Conservation (phyloP, 2,113 vertebrate genomes). For the Ariopsis seemanni region DNA sequence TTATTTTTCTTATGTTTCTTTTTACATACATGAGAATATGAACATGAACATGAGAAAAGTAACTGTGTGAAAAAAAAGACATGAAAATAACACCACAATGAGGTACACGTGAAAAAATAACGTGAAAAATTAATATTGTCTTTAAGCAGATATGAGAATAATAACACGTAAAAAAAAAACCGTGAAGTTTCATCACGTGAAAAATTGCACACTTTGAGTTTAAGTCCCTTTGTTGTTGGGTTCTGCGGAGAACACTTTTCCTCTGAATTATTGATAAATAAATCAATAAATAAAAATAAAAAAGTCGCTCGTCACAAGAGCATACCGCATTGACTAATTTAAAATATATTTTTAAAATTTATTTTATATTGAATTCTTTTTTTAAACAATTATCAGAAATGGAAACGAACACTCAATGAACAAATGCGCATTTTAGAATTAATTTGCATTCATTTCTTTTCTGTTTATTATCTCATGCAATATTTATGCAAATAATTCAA, state of each 20-base stretch:
- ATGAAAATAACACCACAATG: not conserved
- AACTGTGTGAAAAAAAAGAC: no score
- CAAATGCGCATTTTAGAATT: not conserved
- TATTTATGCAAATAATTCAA: no score
- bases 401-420: not conserved
- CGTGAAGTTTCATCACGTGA: not conserved
- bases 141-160: not conserved
- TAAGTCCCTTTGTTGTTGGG: not conserved
- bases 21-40: no score
- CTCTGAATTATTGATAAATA: not conserved
- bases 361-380: no score
- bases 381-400: no score
- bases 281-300: not conserved
- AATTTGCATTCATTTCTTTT: not conserved
- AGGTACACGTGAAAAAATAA: not conserved
- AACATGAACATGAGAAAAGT: no score
- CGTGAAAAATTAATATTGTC: not conserved
- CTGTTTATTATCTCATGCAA: not conserved
- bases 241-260: not conserved
- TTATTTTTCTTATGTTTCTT: no score
- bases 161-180: not conserved
- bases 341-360: no score
- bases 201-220: not conserved
- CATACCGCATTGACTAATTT: no score
- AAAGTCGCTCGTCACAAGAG: no score